Conservation (phyloP, 1,140 invertebrate genomes). For the Himalopsyche phryganea region DNA sequence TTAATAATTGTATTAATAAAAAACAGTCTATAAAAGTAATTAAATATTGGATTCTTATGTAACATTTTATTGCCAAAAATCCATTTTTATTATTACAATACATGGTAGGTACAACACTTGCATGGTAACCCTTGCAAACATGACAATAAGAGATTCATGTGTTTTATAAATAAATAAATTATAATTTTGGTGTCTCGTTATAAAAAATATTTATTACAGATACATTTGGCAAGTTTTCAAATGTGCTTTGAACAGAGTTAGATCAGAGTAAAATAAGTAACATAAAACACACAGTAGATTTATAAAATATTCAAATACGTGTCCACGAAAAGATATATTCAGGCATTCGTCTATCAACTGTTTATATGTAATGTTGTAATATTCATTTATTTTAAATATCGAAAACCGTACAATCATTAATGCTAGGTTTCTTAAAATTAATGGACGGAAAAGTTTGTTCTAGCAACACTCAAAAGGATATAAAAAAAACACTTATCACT, state of each 20-base stretch:
- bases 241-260: too few relatives aligned
- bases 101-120: conserved; percentile 2
- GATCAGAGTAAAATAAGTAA: neutral
- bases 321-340: too few relatives aligned
- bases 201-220: conserved; percentile 2
- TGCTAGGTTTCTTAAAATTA: neutral
- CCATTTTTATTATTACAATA: neutral
- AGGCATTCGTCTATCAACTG: too few relatives aligned
- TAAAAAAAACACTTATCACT: conserved; percentile 1
- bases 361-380: neutral
- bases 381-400: neutral
- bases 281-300: neutral
- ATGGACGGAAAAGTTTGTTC: neutral
- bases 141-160: too few relatives aligned
- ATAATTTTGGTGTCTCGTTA: neutral
- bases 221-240: neutral
- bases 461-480: neutral
- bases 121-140: conserved; percentile 1
- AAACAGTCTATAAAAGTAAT: too few relatives aligned
- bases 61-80: neutral
- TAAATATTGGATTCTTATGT: too few relatives aligned
- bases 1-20: too few relatives aligned
- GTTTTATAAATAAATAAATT: conserved; percentile 1
- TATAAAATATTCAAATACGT: too few relatives aligned
- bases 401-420: neutral